A percentile compares a stretch with the other conserved stretches of the same genome.
Evolutionary conservation across 2,888 invertebrate species (phyloP).

Genomic region (Argynnis bischoffii): DNA sequence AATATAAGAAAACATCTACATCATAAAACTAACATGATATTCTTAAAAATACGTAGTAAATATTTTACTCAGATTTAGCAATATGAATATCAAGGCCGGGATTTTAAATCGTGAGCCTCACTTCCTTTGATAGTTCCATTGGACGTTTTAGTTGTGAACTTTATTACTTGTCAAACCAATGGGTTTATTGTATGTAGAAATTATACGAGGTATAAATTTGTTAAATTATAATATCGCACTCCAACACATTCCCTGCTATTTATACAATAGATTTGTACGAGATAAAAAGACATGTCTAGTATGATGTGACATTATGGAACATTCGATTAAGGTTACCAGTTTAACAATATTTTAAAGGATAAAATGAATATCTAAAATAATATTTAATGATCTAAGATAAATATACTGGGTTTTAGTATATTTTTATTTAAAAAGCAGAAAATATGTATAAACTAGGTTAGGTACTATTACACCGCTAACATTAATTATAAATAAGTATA

Average conservation of each 20-base stretch:
- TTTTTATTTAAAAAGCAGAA: too few relatives aligned
- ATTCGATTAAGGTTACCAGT: slow-evolving; percentile 30
- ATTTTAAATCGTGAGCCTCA: not conserved
- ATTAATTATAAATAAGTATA: too few relatives aligned
- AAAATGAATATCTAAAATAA: not conserved
- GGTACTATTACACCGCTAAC: too few relatives aligned
- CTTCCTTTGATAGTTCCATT: not conserved
- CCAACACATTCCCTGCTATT: slow-evolving; percentile 31
- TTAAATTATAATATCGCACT: slow-evolving; percentile 34
- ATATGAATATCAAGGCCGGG: not conserved
- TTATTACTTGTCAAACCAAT: slow-evolving; percentile 27
- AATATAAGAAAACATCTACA: too few relatives aligned
- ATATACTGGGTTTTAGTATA: too few relatives aligned
- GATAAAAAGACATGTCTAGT: slow-evolving; percentile 43
- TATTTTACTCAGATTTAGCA: not conserved
- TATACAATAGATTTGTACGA: slow-evolving; percentile 45
- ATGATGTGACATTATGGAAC: slow-evolving; percentile 46
- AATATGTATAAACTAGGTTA: too few relatives aligned
- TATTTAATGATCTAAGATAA: too few relatives aligned
- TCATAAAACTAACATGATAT: too few relatives aligned
- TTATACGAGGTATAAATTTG: slow-evolving; percentile 39
- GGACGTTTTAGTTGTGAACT: slow-evolving; percentile 5
- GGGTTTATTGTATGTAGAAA: slow-evolving; percentile 30
- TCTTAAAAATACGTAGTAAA: too few relatives aligned
- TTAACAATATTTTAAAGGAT: slow-evolving; percentile 15